phyloP scores from a whole-genome alignment of 2,797 vertebrate genomes.

The Rhinoraja longicauda region DNA sequence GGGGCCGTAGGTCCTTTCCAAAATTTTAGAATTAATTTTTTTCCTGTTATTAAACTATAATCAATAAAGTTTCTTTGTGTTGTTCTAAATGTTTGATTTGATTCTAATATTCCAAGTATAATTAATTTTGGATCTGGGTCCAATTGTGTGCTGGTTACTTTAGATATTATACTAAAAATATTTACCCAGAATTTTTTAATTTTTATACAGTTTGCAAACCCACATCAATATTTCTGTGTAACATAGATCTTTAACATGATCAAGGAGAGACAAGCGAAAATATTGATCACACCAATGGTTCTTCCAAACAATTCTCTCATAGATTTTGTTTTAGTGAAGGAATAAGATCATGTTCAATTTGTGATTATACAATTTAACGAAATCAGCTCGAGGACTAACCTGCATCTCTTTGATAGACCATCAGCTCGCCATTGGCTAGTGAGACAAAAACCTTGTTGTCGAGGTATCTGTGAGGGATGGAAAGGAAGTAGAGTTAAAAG shows the following conservation, averaged over 20 bases:
- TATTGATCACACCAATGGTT: background rate
- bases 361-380: background rate
- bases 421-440: constrained; percentile 84
- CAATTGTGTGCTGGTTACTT: no score
- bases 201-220: no score
- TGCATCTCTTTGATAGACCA: constrained; percentile 91
- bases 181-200: no score
- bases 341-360: background rate
- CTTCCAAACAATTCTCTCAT: background rate
- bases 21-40: no score
- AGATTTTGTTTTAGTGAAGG: background rate
- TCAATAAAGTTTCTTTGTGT: no score
- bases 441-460: constrained; percentile 97
- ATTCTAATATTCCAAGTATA: no score
- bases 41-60: no score
- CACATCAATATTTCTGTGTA: background rate
- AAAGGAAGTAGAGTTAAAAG: background rate
- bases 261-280: background rate
- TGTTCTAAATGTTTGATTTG: no score
- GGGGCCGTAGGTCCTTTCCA: no score
- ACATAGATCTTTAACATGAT: background rate
- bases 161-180: no score
- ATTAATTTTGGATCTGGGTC: no score
- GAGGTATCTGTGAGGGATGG: constrained; percentile 65
- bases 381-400: constrained; percentile 58